Percentiles rank a stretch among this genome's conserved stretches.
Conservation (phyloP, 2,888 invertebrate species). For the Cremastobaeus sp. region DNA sequence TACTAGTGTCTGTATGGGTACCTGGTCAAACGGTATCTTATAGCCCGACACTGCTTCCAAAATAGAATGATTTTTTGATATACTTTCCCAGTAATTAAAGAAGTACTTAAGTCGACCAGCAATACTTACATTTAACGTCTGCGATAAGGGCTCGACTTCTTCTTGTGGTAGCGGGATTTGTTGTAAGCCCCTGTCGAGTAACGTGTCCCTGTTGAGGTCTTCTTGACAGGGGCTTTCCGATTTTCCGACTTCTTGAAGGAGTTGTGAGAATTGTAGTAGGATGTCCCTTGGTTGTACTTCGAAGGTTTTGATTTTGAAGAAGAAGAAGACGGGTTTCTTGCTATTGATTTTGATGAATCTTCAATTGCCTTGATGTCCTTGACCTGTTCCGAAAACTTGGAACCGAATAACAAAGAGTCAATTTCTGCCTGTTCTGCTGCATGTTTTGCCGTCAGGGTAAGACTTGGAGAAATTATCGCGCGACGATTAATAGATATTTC, state of each 20-base stretch:
- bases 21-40: no score
- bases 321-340: background rate
- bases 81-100: no score
- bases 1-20: no score
- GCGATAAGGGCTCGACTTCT: background rate
- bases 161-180: background rate
- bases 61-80: no score
- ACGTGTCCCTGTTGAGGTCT: background rate
- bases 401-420: background rate
- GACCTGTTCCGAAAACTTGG: slow-evolving; percentile 1
- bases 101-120: no score
- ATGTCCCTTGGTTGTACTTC: no score
- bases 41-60: no score
- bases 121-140: no score
- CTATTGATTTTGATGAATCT: background rate
- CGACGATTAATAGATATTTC: background rate
- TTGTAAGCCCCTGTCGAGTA: background rate
- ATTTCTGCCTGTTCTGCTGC: slow-evolving; percentile 1
- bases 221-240: background rate
- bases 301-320: background rate
- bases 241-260: background rate
- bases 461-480: background rate
- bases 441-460: background rate
- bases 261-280: no score
- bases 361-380: background rate